Conservation (phyloP, 1,140 invertebrate species). For the Pectinophora gossypiella region DNA sequence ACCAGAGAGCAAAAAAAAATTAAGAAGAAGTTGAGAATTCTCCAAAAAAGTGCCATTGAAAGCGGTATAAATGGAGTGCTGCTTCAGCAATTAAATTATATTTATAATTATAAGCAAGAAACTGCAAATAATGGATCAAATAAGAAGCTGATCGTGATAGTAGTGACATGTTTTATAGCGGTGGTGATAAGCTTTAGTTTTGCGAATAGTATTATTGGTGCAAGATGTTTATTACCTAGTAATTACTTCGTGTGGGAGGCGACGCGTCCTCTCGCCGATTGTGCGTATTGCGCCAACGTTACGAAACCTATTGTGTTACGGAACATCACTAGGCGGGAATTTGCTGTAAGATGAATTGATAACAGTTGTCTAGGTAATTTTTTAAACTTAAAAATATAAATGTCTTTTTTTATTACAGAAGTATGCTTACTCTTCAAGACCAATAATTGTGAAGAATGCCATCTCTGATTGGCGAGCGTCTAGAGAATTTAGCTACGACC, state of each 20-base stretch:
- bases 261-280: slow-evolving; percentile 87
- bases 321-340: slow-evolving; percentile 82
- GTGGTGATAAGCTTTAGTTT: slow-evolving; percentile 30
- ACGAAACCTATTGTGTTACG: slow-evolving; percentile 77
- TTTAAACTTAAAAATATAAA: no score
- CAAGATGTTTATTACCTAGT: slow-evolving; percentile 86
- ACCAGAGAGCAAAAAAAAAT: slow-evolving; percentile 28
- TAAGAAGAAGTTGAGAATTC: slow-evolving; percentile 26
- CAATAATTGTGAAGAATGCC: slow-evolving; percentile 87
- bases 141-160: slow-evolving; percentile 24
- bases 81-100: slow-evolving; percentile 38
- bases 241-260: slow-evolving; percentile 92
- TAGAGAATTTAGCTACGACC: slow-evolving; percentile 82
- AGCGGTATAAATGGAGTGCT: slow-evolving; percentile 33
- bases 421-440: slow-evolving; percentile 87
- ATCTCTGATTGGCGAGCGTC: slow-evolving; percentile 87
- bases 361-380: no score
- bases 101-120: slow-evolving; percentile 35
- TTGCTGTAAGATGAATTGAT: slow-evolving; percentile 76
- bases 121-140: slow-evolving; percentile 18
- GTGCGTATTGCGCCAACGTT: slow-evolving; percentile 82
- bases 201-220: slow-evolving; percentile 61
- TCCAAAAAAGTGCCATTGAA: slow-evolving; percentile 43
- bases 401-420: no score
- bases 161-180: slow-evolving; percentile 31